Conservation (phyloP, 2,113 vertebrate genomes). For the Egretta garzetta region DNA sequence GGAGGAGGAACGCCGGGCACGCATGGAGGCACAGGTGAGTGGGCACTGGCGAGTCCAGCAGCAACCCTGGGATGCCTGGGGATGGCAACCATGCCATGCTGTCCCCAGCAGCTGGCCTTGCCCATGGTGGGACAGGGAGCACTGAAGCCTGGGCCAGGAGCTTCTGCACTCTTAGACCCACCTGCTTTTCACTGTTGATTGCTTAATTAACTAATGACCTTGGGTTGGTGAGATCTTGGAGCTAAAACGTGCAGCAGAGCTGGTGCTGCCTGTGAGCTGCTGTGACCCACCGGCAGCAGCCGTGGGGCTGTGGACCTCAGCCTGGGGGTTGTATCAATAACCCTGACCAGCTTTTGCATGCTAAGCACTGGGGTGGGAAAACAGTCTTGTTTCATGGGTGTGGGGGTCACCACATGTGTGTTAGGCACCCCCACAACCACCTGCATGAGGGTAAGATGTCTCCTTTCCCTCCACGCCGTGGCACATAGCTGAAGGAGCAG, state of each 20-base stretch:
- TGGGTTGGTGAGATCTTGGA: background rate
- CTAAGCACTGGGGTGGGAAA: background rate
- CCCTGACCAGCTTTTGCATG: accelerated
- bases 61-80: background rate
- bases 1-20: constrained; percentile 93
- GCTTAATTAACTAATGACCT: background rate
- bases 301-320: background rate
- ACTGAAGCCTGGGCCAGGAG: background rate
- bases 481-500: constrained; percentile 90
- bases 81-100: accelerated
- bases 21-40: constrained; percentile 93
- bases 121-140: background rate
- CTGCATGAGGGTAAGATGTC: background rate
- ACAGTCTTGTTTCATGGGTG: background rate
- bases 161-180: background rate
- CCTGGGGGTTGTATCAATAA: background rate
- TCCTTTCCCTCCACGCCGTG: accelerated
- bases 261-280: background rate
- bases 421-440: background rate
- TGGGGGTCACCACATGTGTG: accelerated
- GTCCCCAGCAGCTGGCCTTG: background rate
- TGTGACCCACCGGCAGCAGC: background rate
- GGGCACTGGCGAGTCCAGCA: accelerated
- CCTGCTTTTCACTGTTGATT: background rate
- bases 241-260: background rate